Percentiles rank a stretch among this genome's conserved stretches.
phyloP scores from a whole-genome alignment of 1,140 invertebrate species.

The Pachyrhynchus sulphureomaculatus region DNA sequence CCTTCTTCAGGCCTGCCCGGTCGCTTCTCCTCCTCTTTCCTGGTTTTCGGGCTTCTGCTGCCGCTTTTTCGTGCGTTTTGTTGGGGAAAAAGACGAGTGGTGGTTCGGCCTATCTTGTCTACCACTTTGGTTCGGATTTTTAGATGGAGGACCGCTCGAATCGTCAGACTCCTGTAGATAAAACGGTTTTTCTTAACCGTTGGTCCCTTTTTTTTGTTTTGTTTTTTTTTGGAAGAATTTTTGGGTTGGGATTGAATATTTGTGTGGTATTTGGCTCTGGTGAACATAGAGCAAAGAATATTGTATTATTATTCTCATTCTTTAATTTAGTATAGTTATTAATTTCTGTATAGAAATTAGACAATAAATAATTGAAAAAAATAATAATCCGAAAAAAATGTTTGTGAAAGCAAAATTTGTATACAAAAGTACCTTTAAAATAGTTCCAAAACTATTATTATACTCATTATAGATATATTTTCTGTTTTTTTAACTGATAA shows the following conservation, averaged over 20 bases:
- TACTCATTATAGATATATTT: too few relatives aligned
- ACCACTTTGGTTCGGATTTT: background rate
- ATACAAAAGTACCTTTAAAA: too few relatives aligned
- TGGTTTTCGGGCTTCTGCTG: slow-evolving; percentile 17
- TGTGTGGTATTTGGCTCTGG: slow-evolving; percentile 1
- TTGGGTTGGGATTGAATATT: slow-evolving; percentile 3
- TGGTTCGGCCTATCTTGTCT: background rate
- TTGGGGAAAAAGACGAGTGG: background rate
- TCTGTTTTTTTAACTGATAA: too few relatives aligned
- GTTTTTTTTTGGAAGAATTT: background rate
- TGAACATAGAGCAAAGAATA: slow-evolving; percentile 13
- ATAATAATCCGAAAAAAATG: too few relatives aligned
- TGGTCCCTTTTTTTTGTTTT: too few relatives aligned
- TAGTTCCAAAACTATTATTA: too few relatives aligned
- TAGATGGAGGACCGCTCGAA: background rate
- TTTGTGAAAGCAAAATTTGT: too few relatives aligned
- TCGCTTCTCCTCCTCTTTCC: slow-evolving; percentile 10
- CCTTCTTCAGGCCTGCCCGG: background rate
- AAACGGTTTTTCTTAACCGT: slow-evolving; percentile 35
- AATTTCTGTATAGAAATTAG: background rate
- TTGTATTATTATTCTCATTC: background rate
- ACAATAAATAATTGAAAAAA: slow-evolving; percentile 13
- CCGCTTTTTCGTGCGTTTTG: slow-evolving; percentile 8
- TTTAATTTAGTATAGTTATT: background rate
- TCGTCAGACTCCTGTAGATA: slow-evolving; percentile 37